Base-by-base conservation (phyloP, 1,140 invertebrate genomes). In the Lutraria rhynchaena region DNA sequence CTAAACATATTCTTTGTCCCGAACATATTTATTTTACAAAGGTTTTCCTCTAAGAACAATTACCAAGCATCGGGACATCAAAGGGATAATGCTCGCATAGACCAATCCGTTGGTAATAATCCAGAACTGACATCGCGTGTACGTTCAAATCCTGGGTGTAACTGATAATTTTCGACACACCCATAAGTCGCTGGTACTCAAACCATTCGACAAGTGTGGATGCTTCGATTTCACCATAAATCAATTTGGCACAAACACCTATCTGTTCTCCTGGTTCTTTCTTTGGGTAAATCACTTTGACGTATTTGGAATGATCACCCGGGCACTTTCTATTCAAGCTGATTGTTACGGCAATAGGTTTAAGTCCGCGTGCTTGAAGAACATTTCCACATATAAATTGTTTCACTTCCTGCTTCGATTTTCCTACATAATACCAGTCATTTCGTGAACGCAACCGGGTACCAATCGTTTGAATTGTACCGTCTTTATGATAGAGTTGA, bases 171-270 rank as follows among this genome's bases (percentile, higher is more conserved):
- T 69, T 51, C 3, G 24, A 31, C 5, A 49, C 49, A 24, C 44
- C 24, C 44, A 69, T 69, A n/a, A 11, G 2, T 29, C 15, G 15
- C 2, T 69, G 41, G 29, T 51, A 69, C 44, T 51, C 65, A 13
- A 51, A 51, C 41, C 44, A 51, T 69, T 69, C 65, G 15, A 49
- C 19, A 1, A 69, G 37, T 4, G 31, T 13, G 4, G 65, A 49
- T 22, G 65, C 4, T 29, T 35, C n/a, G 15, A 49, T 31, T 17
- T 31, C 51, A 5, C 17, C 49, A 22, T 69, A 63, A 7, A 63
- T 35, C 4, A 63, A 22, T 41, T 63, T 63, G 35, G 60, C 60
- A 63, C 60, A 63, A 7, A 63, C 60, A n/a, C 33, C 60, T 22
- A 63, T 15, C n/a, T 22, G 11, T 11, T 22, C 35, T n/a, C 19